phyloP scores from a whole-genome alignment of 2,888 invertebrate genomes.

The Drosophila neoperkinsi region DNA sequence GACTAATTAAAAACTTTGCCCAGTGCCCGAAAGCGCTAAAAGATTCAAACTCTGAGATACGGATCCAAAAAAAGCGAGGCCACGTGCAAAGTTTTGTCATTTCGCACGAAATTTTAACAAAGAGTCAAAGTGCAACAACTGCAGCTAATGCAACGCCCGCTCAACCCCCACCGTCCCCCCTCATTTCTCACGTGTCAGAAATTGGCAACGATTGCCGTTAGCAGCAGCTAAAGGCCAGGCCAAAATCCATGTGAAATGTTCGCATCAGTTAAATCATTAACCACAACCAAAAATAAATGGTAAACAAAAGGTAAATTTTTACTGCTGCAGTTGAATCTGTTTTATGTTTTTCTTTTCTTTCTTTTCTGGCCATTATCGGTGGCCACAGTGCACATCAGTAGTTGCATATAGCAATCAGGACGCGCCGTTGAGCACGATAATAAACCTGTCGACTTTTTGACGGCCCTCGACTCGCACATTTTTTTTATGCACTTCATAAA shows the following conservation, averaged over 20 bases:
- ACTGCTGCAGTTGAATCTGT: background rate
- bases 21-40: constrained; percentile 68
- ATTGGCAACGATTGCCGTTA: constrained; percentile 1
- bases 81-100: constrained; percentile 74
- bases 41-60: constrained; percentile 42
- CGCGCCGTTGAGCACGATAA: constrained; percentile 60
- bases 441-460: constrained; percentile 34
- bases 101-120: constrained; percentile 69
- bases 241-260: constrained; percentile 6
- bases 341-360: background rate
- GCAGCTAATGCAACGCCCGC: constrained; percentile 12
- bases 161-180: constrained; percentile 21
- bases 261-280: constrained; percentile 1
- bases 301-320: constrained; percentile 19
- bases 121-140: constrained; percentile 58
- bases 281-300: background rate
- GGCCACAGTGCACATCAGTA: constrained; percentile 14
- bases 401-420: constrained; percentile 59
- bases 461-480: background rate
- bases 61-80: background rate
- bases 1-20: constrained; percentile 79
- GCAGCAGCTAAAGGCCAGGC: background rate
- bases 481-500: background rate
- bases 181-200: constrained; percentile 6
- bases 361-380: constrained; percentile 2